These are phyloP conservation scores for Campylomormyrus numenius DNA, from an alignment of 2,113 vertebrate species.

Conservation along the genomic window DNA sequence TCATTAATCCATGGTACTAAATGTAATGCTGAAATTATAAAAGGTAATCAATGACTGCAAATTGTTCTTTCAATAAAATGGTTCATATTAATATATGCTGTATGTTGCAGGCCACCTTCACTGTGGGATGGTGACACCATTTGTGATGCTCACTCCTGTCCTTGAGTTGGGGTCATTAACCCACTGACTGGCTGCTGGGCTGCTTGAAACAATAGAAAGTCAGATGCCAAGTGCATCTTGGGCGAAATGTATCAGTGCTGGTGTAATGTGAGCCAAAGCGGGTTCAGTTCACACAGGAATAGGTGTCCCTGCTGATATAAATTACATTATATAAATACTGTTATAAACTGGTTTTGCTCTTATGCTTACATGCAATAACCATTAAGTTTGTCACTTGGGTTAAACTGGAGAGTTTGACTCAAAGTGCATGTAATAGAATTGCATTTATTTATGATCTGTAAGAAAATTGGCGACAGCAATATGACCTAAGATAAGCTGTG, in stretches of 20 bases:
- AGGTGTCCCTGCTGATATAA: neutral
- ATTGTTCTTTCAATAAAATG: neutral
- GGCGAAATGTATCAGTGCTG: neutral
- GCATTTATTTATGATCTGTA: neutral
- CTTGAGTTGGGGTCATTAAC: neutral
- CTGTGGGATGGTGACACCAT: neutral
- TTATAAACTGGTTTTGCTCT: neutral
- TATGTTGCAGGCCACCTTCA: neutral
- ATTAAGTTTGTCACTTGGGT: neutral
- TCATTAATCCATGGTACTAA: neutral
- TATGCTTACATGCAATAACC: neutral
- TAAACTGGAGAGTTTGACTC: neutral
- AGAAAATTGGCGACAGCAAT: neutral
- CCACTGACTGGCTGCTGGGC: neutral
- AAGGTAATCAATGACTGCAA: neutral
- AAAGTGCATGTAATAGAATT: neutral
- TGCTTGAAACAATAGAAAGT: neutral
- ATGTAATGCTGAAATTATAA: neutral
- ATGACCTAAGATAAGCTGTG: neutral
- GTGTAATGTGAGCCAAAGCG: no score
- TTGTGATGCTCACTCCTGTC: neutral
- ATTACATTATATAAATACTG: neutral
- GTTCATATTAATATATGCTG: neutral
- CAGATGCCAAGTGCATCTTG: neutral
- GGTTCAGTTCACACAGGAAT: neutral